These are phyloP conservation scores for Chiridota heheva DNA, from an alignment of 35 echinoderm and acorn worm genomes.

Conservation along the genomic window DNA sequence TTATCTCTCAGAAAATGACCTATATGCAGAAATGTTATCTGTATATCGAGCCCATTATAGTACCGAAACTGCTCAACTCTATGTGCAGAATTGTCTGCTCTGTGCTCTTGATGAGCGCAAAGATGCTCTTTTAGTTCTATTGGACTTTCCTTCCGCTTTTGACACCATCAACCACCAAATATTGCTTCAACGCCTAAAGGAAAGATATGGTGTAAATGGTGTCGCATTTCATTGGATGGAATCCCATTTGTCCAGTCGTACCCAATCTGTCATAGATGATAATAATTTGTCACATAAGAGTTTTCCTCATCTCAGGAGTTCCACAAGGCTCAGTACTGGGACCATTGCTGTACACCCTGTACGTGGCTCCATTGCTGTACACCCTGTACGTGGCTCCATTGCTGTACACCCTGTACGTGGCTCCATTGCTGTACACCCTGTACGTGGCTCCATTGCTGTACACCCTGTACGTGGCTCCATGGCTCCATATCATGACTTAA, in stretches of 20 bases:
- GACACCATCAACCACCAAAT: conserved; percentile 54
- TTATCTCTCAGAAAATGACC: background rate
- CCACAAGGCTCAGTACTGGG: conserved; percentile 1
- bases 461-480: too few relatives aligned
- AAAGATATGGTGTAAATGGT: conserved; percentile 44
- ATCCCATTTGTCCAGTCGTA: conserved; percentile 31
- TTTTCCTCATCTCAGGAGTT: background rate
- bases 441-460: too few relatives aligned
- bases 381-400: too few relatives aligned
- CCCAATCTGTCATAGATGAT: conserved; percentile 16
- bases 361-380: too few relatives aligned
- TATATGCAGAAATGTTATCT: conserved; percentile 24
- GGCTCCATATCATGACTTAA: too few relatives aligned
- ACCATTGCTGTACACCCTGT: background rate
- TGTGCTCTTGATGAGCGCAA: conserved; percentile 18
- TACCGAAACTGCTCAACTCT: conserved; percentile 47
- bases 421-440: too few relatives aligned
- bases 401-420: too few relatives aligned
- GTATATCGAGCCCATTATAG: conserved; percentile 31
- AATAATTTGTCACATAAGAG: background rate
- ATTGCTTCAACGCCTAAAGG: conserved; percentile 20
- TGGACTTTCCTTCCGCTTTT: conserved; percentile 37
- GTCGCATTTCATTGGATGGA: conserved; percentile 40
- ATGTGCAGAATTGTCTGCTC: conserved; percentile 1
- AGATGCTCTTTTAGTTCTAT: conserved; percentile 30